A percentile compares a stretch with the other conserved stretches of the same genome.
Evolutionary conservation across 2,113 vertebrate genomes (phyloP).

Genomic region (Hydrolagus affinis): DNA sequence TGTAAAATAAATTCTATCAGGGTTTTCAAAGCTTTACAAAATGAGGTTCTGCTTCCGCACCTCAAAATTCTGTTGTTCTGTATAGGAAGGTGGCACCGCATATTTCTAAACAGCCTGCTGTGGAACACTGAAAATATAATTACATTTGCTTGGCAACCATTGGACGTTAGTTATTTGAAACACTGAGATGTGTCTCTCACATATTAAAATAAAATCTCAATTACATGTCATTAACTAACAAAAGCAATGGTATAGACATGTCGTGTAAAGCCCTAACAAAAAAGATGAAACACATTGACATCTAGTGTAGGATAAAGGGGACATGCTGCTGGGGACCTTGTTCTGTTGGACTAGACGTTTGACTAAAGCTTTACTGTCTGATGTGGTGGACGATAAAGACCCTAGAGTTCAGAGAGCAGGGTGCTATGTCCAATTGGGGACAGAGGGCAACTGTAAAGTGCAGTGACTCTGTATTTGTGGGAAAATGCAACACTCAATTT

Average conservation of each 20-base stretch:
- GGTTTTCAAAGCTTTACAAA: neutral
- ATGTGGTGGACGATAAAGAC: neutral
- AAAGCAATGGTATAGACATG: no score
- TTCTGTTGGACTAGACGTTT: neutral
- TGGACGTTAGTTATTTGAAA: neutral
- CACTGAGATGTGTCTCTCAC: neutral
- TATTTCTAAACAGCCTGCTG: neutral
- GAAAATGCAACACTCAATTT: no score
- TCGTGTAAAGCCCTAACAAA: no score
- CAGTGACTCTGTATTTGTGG: no score
- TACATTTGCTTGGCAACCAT: neutral
- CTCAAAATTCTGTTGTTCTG: neutral
- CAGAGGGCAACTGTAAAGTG: no score
- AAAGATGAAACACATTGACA: neutral
- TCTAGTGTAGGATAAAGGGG: no score
- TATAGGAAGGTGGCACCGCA: neutral
- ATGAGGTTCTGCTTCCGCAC: neutral
- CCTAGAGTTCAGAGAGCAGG: neutral
- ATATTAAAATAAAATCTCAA: neutral
- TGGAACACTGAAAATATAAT: neutral
- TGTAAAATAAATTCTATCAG: neutral
- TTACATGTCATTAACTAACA: neutral
- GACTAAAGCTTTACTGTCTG: neutral
- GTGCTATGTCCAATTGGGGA: no score
- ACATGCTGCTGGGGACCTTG: no score